Conservation (phyloP, 1,140 invertebrate species). For the Cherax quadricarinatus region DNA sequence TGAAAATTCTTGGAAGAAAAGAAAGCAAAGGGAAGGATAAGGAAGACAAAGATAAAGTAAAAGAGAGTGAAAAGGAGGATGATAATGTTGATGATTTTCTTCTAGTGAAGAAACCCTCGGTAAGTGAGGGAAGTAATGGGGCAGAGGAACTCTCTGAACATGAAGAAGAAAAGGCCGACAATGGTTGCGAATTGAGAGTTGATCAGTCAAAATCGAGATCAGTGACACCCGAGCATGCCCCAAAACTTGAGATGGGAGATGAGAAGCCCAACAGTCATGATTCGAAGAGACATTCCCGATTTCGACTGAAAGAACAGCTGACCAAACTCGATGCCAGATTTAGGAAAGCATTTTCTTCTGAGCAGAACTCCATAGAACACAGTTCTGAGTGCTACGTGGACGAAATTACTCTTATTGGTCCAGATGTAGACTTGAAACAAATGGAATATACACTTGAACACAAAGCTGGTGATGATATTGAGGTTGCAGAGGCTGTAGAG, state of each 20-base stretch:
- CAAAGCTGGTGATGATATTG: slow-evolving; percentile 7
- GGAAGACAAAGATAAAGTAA: slow-evolving; percentile 14
- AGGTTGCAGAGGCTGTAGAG: slow-evolving; percentile 16
- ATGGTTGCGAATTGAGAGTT: neutral
- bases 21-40: slow-evolving; percentile 35
- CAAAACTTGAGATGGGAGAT: neutral
- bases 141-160: neutral
- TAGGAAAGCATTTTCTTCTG: slow-evolving; percentile 65
- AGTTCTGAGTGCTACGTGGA: slow-evolving; percentile 16
- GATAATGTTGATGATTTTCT: neutral
- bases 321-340: slow-evolving; percentile 67
- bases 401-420: slow-evolving; percentile 18
- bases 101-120: neutral
- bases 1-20: slow-evolving; percentile 18
- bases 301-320: slow-evolving; percentile 57
- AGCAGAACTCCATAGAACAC: slow-evolving; percentile 48
- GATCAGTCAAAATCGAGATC: neutral
- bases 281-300: slow-evolving; percentile 44
- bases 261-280: neutral
- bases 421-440: slow-evolving; percentile 27
- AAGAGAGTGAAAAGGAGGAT: slow-evolving; percentile 30
- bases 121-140: neutral
- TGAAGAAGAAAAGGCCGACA: neutral
- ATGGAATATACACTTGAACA: slow-evolving; percentile 25
- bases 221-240: neutral